Percentiles rank a stretch among this genome's conserved stretches.
Conservation (phyloP, 2,113 vertebrate genomes). For the Mungos mungo region DNA sequence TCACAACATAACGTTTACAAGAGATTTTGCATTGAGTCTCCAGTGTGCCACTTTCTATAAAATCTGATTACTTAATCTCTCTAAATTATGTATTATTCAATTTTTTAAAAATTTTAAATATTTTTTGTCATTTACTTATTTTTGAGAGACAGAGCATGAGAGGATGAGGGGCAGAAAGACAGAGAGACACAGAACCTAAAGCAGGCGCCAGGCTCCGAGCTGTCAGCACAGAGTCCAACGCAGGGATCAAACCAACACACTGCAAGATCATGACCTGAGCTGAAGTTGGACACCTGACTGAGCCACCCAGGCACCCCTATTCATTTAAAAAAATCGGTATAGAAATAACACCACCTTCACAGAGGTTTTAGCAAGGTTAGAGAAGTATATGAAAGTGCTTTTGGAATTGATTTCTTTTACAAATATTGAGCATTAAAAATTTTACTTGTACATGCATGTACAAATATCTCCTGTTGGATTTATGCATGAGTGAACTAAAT, state of each 20-base stretch:
- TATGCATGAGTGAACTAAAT: neutral
- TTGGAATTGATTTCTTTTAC: neutral
- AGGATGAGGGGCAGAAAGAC: no score
- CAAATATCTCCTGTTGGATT: neutral
- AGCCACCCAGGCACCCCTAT: no score
- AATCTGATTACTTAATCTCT: neutral
- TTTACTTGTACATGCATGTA: neutral
- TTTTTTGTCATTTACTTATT: no score
- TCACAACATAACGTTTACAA: neutral
- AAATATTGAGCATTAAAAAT: constrained; percentile 26
- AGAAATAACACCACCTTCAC: neutral
- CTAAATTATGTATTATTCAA: neutral
- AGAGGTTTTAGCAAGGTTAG: neutral
- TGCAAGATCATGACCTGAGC: no score
- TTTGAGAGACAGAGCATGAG: no score
- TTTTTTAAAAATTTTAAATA: neutral
- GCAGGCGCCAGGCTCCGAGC: no score
- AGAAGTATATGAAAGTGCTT: neutral
- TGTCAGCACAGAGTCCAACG: no score
- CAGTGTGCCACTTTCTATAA: neutral
- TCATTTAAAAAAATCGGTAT: neutral
- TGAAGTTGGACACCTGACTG: no score
- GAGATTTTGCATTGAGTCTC: neutral
- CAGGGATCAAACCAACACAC: no score
- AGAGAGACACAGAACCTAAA: no score